phyloP scores from a whole-genome alignment of 2,888 invertebrate species.

The Leptinotarsa peninsularis region DNA sequence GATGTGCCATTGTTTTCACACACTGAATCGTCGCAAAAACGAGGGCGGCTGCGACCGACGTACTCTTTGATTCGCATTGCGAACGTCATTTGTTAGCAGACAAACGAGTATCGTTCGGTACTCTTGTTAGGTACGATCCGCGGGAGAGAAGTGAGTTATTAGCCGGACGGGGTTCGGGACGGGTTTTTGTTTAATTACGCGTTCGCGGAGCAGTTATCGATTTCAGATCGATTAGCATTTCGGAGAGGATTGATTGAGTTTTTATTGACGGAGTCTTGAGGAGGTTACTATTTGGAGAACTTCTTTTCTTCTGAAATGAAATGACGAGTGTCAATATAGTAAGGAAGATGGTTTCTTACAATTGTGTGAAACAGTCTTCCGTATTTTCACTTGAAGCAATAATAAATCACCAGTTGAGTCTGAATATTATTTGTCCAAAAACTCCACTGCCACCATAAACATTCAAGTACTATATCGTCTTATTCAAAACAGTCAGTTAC shows the following conservation, averaged over 20 bases:
- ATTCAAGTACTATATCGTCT: no score
- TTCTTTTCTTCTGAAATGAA: background rate
- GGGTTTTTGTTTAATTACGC: constrained; percentile 12
- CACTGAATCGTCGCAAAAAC: constrained; percentile 65
- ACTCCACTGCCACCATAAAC: no score
- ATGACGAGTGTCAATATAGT: no score
- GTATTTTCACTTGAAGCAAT: no score
- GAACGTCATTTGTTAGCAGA: constrained; percentile 63
- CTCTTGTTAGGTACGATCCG: constrained; percentile 47
- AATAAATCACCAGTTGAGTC: no score
- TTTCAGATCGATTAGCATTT: constrained; percentile 32
- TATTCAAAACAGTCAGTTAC: no score
- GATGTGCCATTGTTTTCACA: constrained; percentile 68
- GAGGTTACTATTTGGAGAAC: background rate
- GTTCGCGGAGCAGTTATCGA: constrained; percentile 28
- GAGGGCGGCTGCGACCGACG: constrained; percentile 62
- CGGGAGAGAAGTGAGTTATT: constrained; percentile 54
- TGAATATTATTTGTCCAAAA: no score
- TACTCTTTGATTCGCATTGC: constrained; percentile 64
- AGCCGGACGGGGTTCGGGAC: constrained; percentile 30
- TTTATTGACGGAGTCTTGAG: background rate
- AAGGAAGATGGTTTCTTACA: background rate
- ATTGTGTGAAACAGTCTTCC: no score
- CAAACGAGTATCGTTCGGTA: constrained; percentile 60
- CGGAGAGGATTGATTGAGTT: constrained; percentile 8